Evolutionary conservation across 2,888 invertebrate genomes (phyloP).

Genomic region (Cistogaster globosa): DNA sequence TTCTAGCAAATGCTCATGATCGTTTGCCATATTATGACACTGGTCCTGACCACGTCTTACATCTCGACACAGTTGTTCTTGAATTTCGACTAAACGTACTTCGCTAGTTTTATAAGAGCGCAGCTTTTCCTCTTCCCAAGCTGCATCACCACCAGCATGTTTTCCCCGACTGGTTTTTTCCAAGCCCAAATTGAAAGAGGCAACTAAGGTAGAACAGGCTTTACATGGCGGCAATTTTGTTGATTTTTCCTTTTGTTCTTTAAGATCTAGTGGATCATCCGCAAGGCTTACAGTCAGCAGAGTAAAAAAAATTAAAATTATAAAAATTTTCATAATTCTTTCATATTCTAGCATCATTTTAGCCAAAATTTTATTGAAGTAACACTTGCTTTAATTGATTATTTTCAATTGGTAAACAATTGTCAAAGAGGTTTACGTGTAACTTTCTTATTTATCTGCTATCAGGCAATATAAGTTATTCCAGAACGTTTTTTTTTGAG

Average conservation of each 20-base stretch:
- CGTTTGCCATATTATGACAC: constrained; percentile 93
- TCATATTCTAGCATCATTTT: constrained; percentile 21
- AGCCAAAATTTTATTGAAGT: background rate
- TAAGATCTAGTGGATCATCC: constrained; percentile 71
- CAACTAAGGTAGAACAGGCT: constrained; percentile 88
- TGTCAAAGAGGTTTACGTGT: constrained; percentile 60
- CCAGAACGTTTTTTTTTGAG: constrained; percentile 47
- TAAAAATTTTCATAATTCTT: constrained; percentile 7
- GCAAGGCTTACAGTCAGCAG: constrained; percentile 24
- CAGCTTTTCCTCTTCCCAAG: constrained; percentile 95
- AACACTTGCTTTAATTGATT: background rate
- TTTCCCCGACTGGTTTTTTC: constrained; percentile 87
- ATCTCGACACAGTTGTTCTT: constrained; percentile 93
- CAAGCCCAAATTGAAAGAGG: constrained; percentile 87
- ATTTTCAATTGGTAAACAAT: constrained; percentile 47
- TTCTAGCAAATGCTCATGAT: constrained; percentile 91
- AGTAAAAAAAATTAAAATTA: constrained; percentile 15
- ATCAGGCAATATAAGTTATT: constrained; percentile 48
- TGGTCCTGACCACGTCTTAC: constrained; percentile 88
- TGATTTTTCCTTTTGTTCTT: constrained; percentile 79
- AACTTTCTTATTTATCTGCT: constrained; percentile 28
- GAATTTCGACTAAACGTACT: constrained; percentile 94
- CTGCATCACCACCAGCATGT: constrained; percentile 96
- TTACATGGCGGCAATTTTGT: constrained; percentile 89
- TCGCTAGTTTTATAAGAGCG: constrained; percentile 93